Evolutionary conservation across 1,140 invertebrate species (phyloP).

Genomic region (Andricus grossulariae): DNA sequence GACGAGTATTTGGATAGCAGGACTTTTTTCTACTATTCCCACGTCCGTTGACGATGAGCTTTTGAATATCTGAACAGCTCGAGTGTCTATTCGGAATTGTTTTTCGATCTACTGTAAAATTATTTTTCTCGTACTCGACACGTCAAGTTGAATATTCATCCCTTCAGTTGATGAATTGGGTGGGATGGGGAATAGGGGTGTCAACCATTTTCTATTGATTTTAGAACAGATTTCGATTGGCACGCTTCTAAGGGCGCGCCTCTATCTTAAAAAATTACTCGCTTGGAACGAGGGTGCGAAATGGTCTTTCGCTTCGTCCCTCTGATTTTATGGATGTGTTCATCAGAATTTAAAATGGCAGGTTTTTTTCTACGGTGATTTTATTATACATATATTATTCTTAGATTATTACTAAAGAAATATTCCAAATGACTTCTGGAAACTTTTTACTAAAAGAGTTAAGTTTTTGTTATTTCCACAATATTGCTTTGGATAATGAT

Average conservation of each 20-base stretch:
- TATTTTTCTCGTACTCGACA: conserved; percentile 36
- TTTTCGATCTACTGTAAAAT: conserved; percentile 45
- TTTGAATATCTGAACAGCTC: conserved; percentile 55
- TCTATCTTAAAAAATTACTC: conserved; percentile 62
- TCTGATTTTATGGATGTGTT: neutral
- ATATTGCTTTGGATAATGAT: too few species aligned
- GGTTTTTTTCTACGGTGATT: neutral
- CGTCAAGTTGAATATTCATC: conserved; percentile 35
- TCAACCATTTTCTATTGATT: conserved; percentile 62
- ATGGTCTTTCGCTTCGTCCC: conserved; percentile 41
- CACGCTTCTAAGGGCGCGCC: conserved; percentile 50
- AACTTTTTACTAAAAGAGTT: too few species aligned
- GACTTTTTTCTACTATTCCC: conserved; percentile 61
- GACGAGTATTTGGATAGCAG: conserved; percentile 62
- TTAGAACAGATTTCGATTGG: conserved; percentile 58
- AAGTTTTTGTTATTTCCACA: too few species aligned
- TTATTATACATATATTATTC: too few species aligned
- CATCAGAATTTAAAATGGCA: neutral
- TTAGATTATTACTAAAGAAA: too few species aligned
- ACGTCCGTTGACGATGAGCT: conserved; percentile 49
- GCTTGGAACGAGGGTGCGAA: conserved; percentile 63
- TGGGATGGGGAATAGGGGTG: conserved; percentile 32
- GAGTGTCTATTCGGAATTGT: conserved; percentile 35
- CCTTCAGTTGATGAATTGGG: conserved; percentile 22
- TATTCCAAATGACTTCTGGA: too few species aligned